Percentiles rank a stretch among this genome's conserved stretches.
Evolutionary conservation across 2,113 vertebrate species (phyloP).

Genomic region (Rhinopomastus cyanomelas): DNA sequence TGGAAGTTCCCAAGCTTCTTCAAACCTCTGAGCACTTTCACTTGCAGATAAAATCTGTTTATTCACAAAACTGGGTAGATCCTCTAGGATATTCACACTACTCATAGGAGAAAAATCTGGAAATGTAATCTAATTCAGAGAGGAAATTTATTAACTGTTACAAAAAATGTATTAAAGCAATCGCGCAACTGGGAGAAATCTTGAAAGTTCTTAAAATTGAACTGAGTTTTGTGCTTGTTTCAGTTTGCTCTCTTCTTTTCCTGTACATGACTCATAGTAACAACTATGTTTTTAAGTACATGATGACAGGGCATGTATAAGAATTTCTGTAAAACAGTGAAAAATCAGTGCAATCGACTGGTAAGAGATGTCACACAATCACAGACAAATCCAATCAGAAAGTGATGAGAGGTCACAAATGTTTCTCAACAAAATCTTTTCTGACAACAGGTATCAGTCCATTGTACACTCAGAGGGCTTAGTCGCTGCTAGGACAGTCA

Average conservation of each 20-base stretch:
- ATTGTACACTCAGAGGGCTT: not conserved
- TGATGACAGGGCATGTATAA: too few species aligned
- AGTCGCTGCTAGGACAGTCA: too few species aligned
- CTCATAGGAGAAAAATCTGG: not conserved
- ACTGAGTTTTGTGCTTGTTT: not conserved
- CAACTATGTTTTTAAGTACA: not conserved
- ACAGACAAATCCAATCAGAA: accelerated
- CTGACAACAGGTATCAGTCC: too few species aligned
- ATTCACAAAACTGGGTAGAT: not conserved
- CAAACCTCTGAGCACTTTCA: not conserved
- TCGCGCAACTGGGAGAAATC: not conserved
- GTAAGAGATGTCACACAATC: not conserved
- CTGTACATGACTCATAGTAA: not conserved
- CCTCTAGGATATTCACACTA: not conserved
- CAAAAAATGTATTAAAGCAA: not conserved
- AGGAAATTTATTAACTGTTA: not conserved
- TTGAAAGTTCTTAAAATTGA: not conserved
- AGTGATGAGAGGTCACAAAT: not conserved
- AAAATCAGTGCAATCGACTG: not conserved
- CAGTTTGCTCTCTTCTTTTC: not conserved
- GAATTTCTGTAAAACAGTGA: too few species aligned
- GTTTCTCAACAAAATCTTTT: not conserved
- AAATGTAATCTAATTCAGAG: not conserved
- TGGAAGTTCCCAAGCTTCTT: not conserved
- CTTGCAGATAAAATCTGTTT: not conserved